Base-by-base conservation (phyloP, 1,140 invertebrate genomes). In the Chymomyza costata region DNA sequence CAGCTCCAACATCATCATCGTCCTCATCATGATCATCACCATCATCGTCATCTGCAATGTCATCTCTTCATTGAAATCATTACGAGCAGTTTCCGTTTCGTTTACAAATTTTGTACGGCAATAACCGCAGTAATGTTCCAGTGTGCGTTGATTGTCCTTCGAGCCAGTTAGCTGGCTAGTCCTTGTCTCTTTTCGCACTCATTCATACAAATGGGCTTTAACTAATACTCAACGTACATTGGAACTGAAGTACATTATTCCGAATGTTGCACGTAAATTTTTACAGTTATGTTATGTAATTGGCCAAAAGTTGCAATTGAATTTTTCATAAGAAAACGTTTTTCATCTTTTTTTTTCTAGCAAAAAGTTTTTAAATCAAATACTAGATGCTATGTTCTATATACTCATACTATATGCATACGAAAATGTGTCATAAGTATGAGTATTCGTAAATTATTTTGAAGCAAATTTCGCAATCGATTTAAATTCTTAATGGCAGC, bases 41-140 rank as follows among this genome's bases (percentile, higher is more conserved):
- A 39, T 21, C 34, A n/a, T 2, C 40, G 16, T 14, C 40, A 43
- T 25, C 71, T n/a, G n/a, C n/a, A n/a, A 78, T 76, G 71, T 78
- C 65, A 78, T 66, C 71, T 70, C 70, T 76, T 69, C 71, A 76
- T 76, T 78, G 71, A 76, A 78, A 78, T 78, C 70, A 66, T 76
- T 76, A 78, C 66, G 70, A 76, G 46, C 62, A 70, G 71, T 70
- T 76, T 76, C 71, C 70, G 71, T 76, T 76, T 76, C 65, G 70
- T 78, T 78, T 76, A 76, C 70, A 78, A 76, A 74, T 78, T 64
- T 76, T 76, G 70, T 76, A 71, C 65, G 38, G 70, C 70, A 70
- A 76, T 76, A 76, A 76, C 71, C 71, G 70, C 70, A 76, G 40
- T 62, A 70, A 68, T 61, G 60, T 51, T 52, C 44, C 51, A 47